Base-by-base conservation (phyloP, 2,888 invertebrate species). In the Eretmocerus hayati region DNA sequence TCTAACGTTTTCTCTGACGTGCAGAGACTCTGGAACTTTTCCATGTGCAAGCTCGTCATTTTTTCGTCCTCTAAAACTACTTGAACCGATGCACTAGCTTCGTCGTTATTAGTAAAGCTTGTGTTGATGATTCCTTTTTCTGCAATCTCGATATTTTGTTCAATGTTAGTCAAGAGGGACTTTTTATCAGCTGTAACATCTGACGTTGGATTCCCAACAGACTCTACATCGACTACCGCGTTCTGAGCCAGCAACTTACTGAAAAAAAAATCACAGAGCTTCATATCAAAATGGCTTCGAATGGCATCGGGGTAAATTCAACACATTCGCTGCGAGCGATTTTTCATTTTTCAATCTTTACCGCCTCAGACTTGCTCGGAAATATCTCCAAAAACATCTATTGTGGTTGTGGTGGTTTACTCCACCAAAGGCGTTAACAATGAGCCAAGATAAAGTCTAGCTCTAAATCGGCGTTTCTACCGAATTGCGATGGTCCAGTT, bases 151-250 rank as follows among this genome's bases (percentile, higher is more conserved):
- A 56, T 46, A 23, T 52, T 61, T 22, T 64, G 65, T 4, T 59
- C 64, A 9, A 66, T 64, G 42, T 63, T 63, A 4, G 61, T 65
- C n/a, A 68, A 50, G 15, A 69, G 48, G 2, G 60, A 64, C 31
- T 67, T 67, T 36, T 69, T 65, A 39, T 69, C 69, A 0, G 64
- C 61, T 1, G 63, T 62, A 9, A 60, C 46, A 23, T 68, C 65
- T 5, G 45, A 40, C 2, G 36, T 40, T 9, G 53, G 49, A 2
- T 36, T 41, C 30, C 48, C 56, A 4, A 47, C 51, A 37, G 60
- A 56, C 11, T 60, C 56, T n/a, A n/a, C 4, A 56, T 50, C 3
- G 56, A n/a, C n/a, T n/a, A n/a, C n/a, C n/a, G n/a, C n/a, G n/a
- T n/a, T n/a, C n/a, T n/a, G n/a, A n/a, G n/a, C n/a, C n/a, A n/a